Percentiles rank a stretch among this genome's conserved stretches.
Conservation (phyloP, 2,113 vertebrate species). For the Antennarius striatus region DNA sequence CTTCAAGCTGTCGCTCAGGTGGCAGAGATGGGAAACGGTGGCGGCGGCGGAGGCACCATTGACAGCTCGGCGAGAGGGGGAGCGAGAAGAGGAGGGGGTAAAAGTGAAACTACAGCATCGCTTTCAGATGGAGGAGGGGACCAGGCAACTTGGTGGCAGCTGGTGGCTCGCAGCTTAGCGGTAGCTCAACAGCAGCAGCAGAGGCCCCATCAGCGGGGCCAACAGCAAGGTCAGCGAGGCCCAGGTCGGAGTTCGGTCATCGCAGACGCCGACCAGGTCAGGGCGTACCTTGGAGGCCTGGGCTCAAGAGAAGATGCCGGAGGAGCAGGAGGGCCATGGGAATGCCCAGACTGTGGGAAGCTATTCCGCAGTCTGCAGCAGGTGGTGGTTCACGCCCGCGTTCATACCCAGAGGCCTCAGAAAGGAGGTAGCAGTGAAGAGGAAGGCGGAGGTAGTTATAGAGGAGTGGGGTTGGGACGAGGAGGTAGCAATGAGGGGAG, state of each 20-base stretch:
- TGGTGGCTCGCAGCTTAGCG: slow-evolving; percentile 80
- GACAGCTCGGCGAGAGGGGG: slow-evolving; percentile 50
- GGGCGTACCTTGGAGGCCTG: slow-evolving; percentile 74
- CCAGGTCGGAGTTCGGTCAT: slow-evolving; percentile 62
- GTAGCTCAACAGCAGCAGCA: slow-evolving; percentile 77
- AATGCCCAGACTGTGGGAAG: slow-evolving; percentile 83
- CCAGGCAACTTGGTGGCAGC: slow-evolving; percentile 81
- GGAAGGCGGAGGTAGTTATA: slow-evolving; percentile 41
- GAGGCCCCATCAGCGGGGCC: slow-evolving; percentile 64
- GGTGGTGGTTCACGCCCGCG: slow-evolving; percentile 78
- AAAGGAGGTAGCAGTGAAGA: slow-evolving; percentile 60
- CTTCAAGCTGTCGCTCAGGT: slow-evolving; percentile 86
- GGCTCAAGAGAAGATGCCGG: slow-evolving; percentile 66
- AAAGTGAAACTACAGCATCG: slow-evolving; percentile 35
- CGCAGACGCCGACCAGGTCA: slow-evolving; percentile 74
- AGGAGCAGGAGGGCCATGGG: slow-evolving; percentile 72
- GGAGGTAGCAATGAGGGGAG: slow-evolving; percentile 53
- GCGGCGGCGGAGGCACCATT: slow-evolving; percentile 39
- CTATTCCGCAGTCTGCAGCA: slow-evolving; percentile 81
- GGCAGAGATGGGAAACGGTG: slow-evolving; percentile 79
- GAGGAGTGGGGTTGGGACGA: slow-evolving; percentile 55
- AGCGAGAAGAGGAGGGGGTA: slow-evolving; percentile 41
- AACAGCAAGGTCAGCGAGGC: slow-evolving; percentile 64
- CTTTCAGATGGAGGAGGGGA: slow-evolving; percentile 65
- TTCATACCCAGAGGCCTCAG: slow-evolving; percentile 74